Base-by-base conservation (phyloP, 1,140 invertebrate species). In the Eupristina koningsbergeri region DNA sequence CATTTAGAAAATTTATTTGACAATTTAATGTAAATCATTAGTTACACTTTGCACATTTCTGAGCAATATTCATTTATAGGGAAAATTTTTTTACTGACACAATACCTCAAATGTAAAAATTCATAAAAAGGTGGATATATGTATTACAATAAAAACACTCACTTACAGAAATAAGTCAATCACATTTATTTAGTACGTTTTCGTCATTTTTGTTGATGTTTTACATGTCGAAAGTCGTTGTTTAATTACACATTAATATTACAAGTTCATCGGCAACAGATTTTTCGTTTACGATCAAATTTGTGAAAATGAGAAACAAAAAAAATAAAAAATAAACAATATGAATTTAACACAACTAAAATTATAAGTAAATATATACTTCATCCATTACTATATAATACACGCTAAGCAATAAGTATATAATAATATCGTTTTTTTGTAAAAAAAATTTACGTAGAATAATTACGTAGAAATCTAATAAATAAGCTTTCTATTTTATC, bases 151-250 rank as follows among this genome's bases (percentile, higher is more conserved):
- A 31, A 58, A 77, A 41, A 34, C 31, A n/a, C 58, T 1, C 34
- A 64, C 76, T 29, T 74, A 77, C 45, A 69, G 61, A 71, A 69
- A 73, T 29, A 34, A 73, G 17, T 81, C 73, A 83, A 83, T 77
- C 81, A 83, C 74, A 83, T 83, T 83, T 83, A 83, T 83, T 83
- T 41, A 77, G 17, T 50, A 63, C 13, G 17, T 74, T 53, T 39
- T 83, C 71, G 41, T 82, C 41, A 67, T 76, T 64, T 47, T 67
- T 76, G 19, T 82, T 45, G 3, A 50, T 9, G 41, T 82, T 82
- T 82, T 29, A 64, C 29, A 39, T 22, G 26, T 31, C 29, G 22
- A 73, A 45, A 74, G n/a, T 9, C n/a, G 34, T 45, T 41, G 2
- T 29, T 80, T n/a, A 26, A 26, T 74, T 17, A 74, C 50, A 45